These are phyloP conservation scores for Lutjanus argentimaculatus DNA, from an alignment of 2,797 vertebrate species.

Conservation along the genomic window DNA sequence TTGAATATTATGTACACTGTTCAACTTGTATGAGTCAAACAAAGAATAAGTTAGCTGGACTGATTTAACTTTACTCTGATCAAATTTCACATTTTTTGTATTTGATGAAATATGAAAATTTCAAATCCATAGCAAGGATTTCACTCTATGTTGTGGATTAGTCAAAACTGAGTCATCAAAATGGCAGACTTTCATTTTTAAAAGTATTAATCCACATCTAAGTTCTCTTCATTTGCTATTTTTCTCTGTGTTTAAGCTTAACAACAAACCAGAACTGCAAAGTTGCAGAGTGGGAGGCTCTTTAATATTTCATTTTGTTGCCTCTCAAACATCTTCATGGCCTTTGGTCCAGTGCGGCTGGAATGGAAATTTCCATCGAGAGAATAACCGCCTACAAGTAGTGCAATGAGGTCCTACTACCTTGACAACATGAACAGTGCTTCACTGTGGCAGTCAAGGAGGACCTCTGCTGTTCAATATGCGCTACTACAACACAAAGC, in stretches of 20 bases:
- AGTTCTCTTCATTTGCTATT: background rate
- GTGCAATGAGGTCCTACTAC: background rate
- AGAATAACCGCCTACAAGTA: conserved; percentile 41
- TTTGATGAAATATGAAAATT: background rate
- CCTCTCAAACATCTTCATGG: conserved; percentile 55
- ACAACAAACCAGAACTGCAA: background rate
- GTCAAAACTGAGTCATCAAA: background rate
- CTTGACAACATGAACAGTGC: background rate
- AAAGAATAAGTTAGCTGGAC: background rate
- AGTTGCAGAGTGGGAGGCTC: conserved; percentile 13
- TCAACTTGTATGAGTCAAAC: background rate
- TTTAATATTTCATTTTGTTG: conserved; percentile 43
- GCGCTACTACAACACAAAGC: conserved; percentile 23
- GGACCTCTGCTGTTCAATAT: conserved; percentile 59
- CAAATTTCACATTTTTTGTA: background rate
- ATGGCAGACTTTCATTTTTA: background rate
- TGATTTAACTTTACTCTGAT: background rate
- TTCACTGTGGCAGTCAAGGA: background rate
- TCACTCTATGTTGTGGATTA: background rate
- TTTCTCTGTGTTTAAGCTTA: background rate
- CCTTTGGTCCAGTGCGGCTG: conserved; percentile 52
- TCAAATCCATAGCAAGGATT: background rate
- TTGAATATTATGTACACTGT: background rate
- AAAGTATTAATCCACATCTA: background rate
- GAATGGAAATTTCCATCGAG: conserved; percentile 82